Evolutionary conservation across 2,797 vertebrate species (phyloP).

Genomic region (Pseudomugil gertrudae): DNA sequence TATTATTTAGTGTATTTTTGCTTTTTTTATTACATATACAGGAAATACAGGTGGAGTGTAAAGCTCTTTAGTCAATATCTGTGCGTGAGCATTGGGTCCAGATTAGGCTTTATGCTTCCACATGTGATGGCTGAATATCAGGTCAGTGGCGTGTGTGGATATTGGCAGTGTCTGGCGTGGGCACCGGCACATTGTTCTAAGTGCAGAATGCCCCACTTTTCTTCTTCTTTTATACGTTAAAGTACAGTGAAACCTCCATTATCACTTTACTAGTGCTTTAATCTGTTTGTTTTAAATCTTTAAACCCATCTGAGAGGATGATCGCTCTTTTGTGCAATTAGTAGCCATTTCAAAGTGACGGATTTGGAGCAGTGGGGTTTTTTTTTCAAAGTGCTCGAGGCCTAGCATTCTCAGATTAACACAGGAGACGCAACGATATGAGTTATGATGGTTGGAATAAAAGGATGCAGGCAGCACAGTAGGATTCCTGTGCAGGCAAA

Average conservation of each 20-base stretch:
- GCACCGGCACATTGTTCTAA: slow-evolving; percentile 73
- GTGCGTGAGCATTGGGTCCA: slow-evolving; percentile 11
- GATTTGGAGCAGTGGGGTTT: slow-evolving; percentile 77
- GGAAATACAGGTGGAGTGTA: slow-evolving; percentile 27
- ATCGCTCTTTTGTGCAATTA: slow-evolving; percentile 84
- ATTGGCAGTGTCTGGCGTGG: slow-evolving; percentile 45
- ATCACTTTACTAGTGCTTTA: slow-evolving; percentile 80
- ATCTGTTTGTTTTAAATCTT: slow-evolving; percentile 81
- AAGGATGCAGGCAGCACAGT: slow-evolving; percentile 49
- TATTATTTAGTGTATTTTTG: slow-evolving; percentile 43
- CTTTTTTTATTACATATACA: slow-evolving; percentile 23
- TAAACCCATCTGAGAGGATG: slow-evolving; percentile 81
- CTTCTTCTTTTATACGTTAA: slow-evolving; percentile 71
- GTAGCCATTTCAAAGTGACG: slow-evolving; percentile 78
- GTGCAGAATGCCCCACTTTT: slow-evolving; percentile 75
- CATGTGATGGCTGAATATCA: slow-evolving; percentile 45
- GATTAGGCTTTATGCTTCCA: slow-evolving; percentile 44
- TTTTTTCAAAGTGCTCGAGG: slow-evolving; percentile 79
- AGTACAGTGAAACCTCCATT: slow-evolving; percentile 81
- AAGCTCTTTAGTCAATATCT: slow-evolving; percentile 50
- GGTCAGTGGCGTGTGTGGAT: slow-evolving; percentile 57
- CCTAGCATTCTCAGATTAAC: slow-evolving; percentile 72
- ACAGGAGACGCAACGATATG: slow-evolving; percentile 57
- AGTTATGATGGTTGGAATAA: slow-evolving; percentile 59
- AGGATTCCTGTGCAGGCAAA: slow-evolving; percentile 67